Percentiles rank a stretch among this genome's conserved stretches.
phyloP scores from a whole-genome alignment of 2,888 invertebrate species.

The Sphaerophoria taeniata region DNA sequence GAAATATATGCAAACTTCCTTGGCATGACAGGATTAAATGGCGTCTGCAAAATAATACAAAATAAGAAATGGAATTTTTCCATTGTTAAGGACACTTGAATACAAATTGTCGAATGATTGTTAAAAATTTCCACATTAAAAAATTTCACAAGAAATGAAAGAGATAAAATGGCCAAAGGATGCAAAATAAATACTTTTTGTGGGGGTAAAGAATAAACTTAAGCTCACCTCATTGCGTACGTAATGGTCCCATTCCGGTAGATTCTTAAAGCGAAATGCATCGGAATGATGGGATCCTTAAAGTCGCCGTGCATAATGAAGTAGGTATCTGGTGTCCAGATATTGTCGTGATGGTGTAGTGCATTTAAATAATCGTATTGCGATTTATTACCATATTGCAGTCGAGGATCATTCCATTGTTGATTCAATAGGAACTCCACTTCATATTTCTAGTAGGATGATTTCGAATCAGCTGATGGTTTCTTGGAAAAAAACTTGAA shows the following conservation, averaged over 20 bases:
- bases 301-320: constrained; percentile 99
- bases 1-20: constrained; percentile 96
- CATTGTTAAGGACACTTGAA: constrained; percentile 63
- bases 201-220: constrained; percentile 34
- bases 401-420: constrained; percentile 95
- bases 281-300: constrained; percentile 96
- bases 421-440: constrained; percentile 97
- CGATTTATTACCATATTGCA: constrained; percentile 94
- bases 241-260: constrained; percentile 96
- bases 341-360: constrained; percentile 95
- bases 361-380: constrained; percentile 95
- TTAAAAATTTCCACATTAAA: constrained; percentile 66
- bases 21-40: constrained; percentile 96
- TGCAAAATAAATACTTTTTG: constrained; percentile 52
- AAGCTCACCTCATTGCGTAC: constrained; percentile 92
- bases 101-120: constrained; percentile 72
- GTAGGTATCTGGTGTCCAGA: constrained; percentile 97
- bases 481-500: not conserved
- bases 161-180: constrained; percentile 58
- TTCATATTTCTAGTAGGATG: constrained; percentile 91
- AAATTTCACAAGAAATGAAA: constrained; percentile 23
- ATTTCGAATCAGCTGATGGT: no score
- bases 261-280: constrained; percentile 96
- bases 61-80: constrained; percentile 32
- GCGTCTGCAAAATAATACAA: constrained; percentile 84